Percentiles rank a stretch among this genome's conserved stretches.
These are phyloP conservation scores for Sarcophaga caerulescens DNA, from an alignment of 2,888 invertebrate species.

Conservation along the genomic window DNA sequence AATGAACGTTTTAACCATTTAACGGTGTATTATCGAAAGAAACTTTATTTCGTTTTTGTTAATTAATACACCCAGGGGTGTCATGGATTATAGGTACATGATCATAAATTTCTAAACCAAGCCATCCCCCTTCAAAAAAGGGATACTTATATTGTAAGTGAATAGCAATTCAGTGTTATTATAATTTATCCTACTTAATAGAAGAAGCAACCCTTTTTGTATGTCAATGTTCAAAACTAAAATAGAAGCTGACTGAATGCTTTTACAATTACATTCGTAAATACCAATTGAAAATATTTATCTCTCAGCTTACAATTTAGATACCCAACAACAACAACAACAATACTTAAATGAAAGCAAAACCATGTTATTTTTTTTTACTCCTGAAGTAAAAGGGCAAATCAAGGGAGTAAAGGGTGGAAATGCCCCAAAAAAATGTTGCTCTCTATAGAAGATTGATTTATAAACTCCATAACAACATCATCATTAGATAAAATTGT, in stretches of 20 bases:
- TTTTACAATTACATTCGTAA: neutral
- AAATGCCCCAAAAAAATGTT: neutral
- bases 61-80: conserved; percentile 41
- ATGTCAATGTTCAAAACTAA: neutral
- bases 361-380: neutral
- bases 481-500: conserved; percentile 57
- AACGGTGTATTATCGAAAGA: neutral
- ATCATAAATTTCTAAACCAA: conserved; percentile 5
- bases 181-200: neutral
- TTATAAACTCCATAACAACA: conserved; percentile 52
- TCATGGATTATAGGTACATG: conserved; percentile 14
- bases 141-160: neutral
- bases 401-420: no score
- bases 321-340: neutral
- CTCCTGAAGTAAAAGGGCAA: no score
- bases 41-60: neutral
- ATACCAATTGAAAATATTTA: conserved; percentile 42
- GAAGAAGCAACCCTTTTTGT: neutral
- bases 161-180: neutral
- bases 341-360: conserved; percentile 16
- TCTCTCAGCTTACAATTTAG: neutral
- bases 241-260: no score
- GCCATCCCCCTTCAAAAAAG: neutral
- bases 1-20: conserved; percentile 1
- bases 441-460: conserved; percentile 38